Evolutionary conservation across 2,888 invertebrate genomes (phyloP), one percentile per base, ranked within the genome.

Genomic region (Rhimphoctona megacephalus): DNA sequence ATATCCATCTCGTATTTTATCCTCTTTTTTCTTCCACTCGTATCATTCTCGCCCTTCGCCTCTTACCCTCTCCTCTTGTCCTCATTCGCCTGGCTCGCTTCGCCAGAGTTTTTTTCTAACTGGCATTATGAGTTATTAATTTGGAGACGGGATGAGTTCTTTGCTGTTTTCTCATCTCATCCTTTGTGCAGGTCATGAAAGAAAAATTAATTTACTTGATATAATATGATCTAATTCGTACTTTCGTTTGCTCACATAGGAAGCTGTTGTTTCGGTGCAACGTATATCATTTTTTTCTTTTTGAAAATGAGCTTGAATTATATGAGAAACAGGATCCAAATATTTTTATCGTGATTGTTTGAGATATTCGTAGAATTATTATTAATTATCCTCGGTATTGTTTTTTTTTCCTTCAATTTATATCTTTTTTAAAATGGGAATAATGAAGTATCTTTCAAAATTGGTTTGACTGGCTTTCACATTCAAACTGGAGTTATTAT

Each of bases 1-100:
- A 67, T 72, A 57, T 74, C 67, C 64, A 66, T 52, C 43, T 81
- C 72, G n/a, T 84, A 25, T 11, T 78, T 46, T 73, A 49, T 30
- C 49, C 79, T 25, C 61, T 64, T 30, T 81, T 73, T 49, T 33
- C 80, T 61, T 25, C 49, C 7, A 1, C 36, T 74, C 76, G 61
- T 43, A 17, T 61, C 30, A 22, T 61, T 61, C 43, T 33, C 64
- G 22, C n/a, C n/a, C 22, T 64, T 22, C 61, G 43, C 43, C 39
- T 39, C 39, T 8, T 43, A 5, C 33, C 5, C 2, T 33, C 70
- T 43, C 22, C 49, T 36, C 61, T 73, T 64, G 33, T 52, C 64
- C 73, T 39, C 25, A n/a, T 80, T 64, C 25, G 52, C 36, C 11
- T 49, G 64, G 6, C 46, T 11, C 30, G n/a, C 1, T 66, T 54